These are phyloP conservation scores for Thereva nobilitata DNA, from an alignment of 2,888 invertebrate genomes.

Conservation along the genomic window DNA sequence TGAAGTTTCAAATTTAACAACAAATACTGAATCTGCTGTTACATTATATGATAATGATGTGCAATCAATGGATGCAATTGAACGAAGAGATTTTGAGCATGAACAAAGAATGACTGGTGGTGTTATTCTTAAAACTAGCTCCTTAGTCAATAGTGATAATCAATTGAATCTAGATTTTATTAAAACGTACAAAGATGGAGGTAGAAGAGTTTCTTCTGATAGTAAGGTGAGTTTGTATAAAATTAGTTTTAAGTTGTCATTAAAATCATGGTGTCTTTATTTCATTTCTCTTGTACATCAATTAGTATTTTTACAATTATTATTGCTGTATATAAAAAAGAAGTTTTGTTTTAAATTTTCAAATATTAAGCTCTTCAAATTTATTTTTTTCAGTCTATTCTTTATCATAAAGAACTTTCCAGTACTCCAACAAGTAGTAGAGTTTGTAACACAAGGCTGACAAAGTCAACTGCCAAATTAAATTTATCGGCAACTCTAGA, in stretches of 20 bases:
- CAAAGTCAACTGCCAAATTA: conserved; percentile 58
- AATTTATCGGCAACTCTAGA: conserved; percentile 54
- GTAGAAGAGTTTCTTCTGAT: conserved; percentile 49
- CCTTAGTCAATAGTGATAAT: conserved; percentile 52
- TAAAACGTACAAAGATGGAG: conserved; percentile 37
- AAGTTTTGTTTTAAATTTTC: background rate
- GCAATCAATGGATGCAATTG: conserved; percentile 57
- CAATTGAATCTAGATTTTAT: conserved; percentile 55
- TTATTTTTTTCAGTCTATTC: conserved; percentile 3
- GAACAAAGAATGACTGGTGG: conserved; percentile 57
- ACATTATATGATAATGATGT: conserved; percentile 49
- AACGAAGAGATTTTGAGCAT: conserved; percentile 56
- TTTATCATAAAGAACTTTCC: conserved; percentile 3
- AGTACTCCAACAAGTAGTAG: conserved; percentile 58
- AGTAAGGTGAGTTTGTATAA: conserved; percentile 50
- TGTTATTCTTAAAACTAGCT: conserved; percentile 53
- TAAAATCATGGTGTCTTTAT: no score
- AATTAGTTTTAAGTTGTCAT: no score
- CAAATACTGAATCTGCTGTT: conserved; percentile 32
- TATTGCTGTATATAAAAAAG: no score
- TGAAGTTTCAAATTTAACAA: conserved; percentile 23
- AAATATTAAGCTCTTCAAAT: background rate
- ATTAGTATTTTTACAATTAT: no score
- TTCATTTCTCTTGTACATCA: no score
- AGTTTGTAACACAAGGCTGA: conserved; percentile 52